Conservation (phyloP, 2,113 vertebrate genomes). For the Notechis scutatus region DNA sequence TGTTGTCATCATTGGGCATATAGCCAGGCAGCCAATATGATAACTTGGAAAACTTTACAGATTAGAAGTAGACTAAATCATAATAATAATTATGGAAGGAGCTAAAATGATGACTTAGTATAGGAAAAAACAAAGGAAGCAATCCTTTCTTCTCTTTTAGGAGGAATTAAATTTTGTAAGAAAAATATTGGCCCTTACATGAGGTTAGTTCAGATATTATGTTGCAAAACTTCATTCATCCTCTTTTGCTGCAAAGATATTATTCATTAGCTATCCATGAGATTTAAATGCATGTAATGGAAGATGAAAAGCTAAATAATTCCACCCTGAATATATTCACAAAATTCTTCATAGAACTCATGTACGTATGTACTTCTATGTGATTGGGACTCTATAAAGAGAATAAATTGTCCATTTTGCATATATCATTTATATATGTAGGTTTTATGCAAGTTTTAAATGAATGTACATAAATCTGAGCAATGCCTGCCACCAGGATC, state of each 20-base stretch:
- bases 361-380: not conserved
- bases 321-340: not conserved
- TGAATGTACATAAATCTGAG: not conserved
- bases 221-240: not conserved
- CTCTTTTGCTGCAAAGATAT: not conserved
- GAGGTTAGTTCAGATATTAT: not conserved
- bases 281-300: not conserved
- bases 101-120: not conserved
- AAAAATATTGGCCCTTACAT: not conserved
- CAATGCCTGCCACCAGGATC: not conserved
- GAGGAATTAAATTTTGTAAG: not conserved
- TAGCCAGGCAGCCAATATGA: not conserved
- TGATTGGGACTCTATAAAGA: not conserved
- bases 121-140: not conserved
- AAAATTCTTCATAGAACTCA: not conserved
- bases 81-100: not conserved
- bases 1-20: not conserved
- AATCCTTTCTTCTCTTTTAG: not conserved
- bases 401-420: not conserved
- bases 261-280: not conserved
- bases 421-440: not conserved
- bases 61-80: not conserved
- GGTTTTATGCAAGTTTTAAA: not conserved
- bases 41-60: not conserved
- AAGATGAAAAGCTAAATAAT: not conserved